These are phyloP conservation scores for Drosophila kuntzei DNA, from an alignment of 2,888 invertebrate species.

Conservation along the genomic window DNA sequence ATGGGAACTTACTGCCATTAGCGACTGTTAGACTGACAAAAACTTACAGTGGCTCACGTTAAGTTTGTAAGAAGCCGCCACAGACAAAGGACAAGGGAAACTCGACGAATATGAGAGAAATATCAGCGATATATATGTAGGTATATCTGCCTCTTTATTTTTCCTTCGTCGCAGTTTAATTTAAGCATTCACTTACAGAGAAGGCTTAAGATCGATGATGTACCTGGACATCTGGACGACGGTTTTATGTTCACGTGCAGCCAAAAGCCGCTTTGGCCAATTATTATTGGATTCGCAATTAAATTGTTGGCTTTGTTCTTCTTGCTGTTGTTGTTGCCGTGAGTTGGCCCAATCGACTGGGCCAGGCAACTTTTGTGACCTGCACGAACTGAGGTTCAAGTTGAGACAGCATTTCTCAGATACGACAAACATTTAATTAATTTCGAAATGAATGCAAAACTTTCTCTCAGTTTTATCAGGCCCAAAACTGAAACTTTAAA, in stretches of 20 bases:
- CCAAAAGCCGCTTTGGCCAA: constrained; percentile 69
- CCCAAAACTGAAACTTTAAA: constrained; percentile 63
- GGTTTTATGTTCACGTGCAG: constrained; percentile 32
- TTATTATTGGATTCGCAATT: constrained; percentile 69
- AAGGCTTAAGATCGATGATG: constrained; percentile 16
- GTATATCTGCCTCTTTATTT: background rate
- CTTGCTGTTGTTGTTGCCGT: background rate
- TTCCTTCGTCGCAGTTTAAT: background rate
- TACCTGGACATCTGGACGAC: constrained; percentile 7
- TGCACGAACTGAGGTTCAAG: constrained; percentile 18
- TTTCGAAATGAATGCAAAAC: constrained; percentile 67
- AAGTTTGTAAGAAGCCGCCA: constrained; percentile 24
- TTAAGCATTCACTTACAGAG: background rate
- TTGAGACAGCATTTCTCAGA: constrained; percentile 32
- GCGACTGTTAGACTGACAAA: constrained; percentile 34
- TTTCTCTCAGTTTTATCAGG: constrained; percentile 58
- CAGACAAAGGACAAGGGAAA: constrained; percentile 16
- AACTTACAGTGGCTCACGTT: constrained; percentile 34
- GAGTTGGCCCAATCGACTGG: constrained; percentile 25
- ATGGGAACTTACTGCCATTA: constrained; percentile 42
- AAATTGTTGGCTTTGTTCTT: constrained; percentile 49
- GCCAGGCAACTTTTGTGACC: constrained; percentile 23
- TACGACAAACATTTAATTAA: constrained; percentile 67
- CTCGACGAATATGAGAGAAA: background rate
- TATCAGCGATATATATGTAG: background rate